phyloP scores from a whole-genome alignment of 2,888 invertebrate genomes.

The Encarsia formosa region DNA sequence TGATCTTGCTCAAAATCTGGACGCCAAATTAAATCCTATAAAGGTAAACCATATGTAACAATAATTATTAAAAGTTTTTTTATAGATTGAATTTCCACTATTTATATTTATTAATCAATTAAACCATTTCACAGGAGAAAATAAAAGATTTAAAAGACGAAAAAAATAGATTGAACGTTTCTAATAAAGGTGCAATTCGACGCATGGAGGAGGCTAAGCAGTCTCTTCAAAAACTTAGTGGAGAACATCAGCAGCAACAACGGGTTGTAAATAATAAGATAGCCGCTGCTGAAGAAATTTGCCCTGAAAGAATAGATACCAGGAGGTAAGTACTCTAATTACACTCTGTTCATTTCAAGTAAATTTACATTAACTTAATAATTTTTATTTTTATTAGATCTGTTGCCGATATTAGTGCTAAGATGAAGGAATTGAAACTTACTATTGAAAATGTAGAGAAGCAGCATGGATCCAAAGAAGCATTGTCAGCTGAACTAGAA shows the following conservation, averaged over 20 bases:
- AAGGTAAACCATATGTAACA: slow-evolving; percentile 30
- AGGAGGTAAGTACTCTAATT: slow-evolving; percentile 50
- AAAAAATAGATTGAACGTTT: slow-evolving; percentile 36
- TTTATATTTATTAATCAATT: neutral
- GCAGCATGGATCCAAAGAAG: slow-evolving; percentile 37
- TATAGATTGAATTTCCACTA: neutral
- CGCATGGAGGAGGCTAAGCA: slow-evolving; percentile 30
- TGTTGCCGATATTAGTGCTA: slow-evolving; percentile 30
- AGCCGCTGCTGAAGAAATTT: slow-evolving; percentile 52
- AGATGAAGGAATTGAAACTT: slow-evolving; percentile 28
- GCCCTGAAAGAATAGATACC: slow-evolving; percentile 53
- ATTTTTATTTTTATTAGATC: slow-evolving; percentile 3
- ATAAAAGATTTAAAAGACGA: slow-evolving; percentile 50
- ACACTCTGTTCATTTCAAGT: slow-evolving; percentile 3
- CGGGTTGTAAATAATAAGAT: slow-evolving; percentile 43
- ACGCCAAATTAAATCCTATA: slow-evolving; percentile 34
- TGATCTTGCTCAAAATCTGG: slow-evolving; percentile 31
- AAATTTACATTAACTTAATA: neutral
- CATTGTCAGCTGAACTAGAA: slow-evolving; percentile 40
- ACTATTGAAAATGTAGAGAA: slow-evolving; percentile 38
- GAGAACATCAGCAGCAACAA: slow-evolving; percentile 48
- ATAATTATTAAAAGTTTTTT: neutral
- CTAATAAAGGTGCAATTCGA: slow-evolving; percentile 28
- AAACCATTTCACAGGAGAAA: slow-evolving; percentile 47
- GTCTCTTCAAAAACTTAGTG: slow-evolving; percentile 34